Evolutionary conservation across 1,140 invertebrate species (phyloP).

Genomic region (Octopus bimaculoides): DNA sequence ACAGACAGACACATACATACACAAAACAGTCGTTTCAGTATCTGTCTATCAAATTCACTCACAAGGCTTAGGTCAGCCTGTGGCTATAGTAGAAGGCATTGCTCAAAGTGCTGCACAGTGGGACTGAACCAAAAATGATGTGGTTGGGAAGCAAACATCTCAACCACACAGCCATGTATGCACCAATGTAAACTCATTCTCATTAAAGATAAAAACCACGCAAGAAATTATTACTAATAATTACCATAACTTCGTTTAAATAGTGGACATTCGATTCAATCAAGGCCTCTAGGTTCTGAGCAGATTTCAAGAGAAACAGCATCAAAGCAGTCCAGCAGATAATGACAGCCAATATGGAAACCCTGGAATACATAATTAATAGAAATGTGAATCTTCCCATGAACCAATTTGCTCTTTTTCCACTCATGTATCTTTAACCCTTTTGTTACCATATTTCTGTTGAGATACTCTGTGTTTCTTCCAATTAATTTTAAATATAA

Average conservation of each 20-base stretch:
- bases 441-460: neutral
- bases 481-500: neutral
- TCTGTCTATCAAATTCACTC: no score
- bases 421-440: neutral
- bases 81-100: no score
- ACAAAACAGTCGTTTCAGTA: no score
- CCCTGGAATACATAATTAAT: slow-evolving; percentile 33
- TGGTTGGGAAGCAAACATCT: no score
- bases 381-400: slow-evolving; percentile 8
- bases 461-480: neutral
- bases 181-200: no score
- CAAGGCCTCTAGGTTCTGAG: slow-evolving; percentile 34
- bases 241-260: slow-evolving; percentile 31
- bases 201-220: no score
- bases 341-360: slow-evolving; percentile 40
- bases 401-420: neutral
- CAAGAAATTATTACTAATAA: slow-evolving; percentile 3
- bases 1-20: no score
- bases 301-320: slow-evolving; percentile 30
- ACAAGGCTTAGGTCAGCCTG: no score
- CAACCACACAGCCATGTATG: no score
- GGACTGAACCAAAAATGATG: no score
- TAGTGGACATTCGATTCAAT: slow-evolving; percentile 35
- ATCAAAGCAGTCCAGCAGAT: slow-evolving; percentile 42
- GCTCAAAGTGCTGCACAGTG: no score